Conservation (phyloP, 2,797 vertebrate genomes). For the Anolis apletophallus region DNA sequence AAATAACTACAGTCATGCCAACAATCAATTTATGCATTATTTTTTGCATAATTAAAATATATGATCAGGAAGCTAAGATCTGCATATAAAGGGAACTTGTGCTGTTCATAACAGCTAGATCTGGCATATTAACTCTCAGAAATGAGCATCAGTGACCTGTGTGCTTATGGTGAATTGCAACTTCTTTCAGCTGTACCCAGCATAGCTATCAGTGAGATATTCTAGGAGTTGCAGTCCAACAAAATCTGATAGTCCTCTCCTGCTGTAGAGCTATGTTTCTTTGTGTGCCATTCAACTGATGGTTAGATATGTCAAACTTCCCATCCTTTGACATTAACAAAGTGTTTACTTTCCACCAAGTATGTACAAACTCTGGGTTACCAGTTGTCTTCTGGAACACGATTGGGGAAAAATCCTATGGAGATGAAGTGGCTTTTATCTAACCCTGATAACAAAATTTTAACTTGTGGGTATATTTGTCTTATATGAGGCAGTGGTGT, state of each 20-base stretch:
- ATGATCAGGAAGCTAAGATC: not conserved
- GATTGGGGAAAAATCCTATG: too few relatives aligned
- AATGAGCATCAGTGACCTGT: too few relatives aligned
- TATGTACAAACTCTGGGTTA: too few relatives aligned
- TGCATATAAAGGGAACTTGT: not conserved
- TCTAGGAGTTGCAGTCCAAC: not conserved
- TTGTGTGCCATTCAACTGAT: not conserved
- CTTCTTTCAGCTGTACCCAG: not conserved
- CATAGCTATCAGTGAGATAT: not conserved
- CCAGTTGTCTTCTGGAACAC: too few relatives aligned
- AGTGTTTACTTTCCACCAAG: too few relatives aligned
- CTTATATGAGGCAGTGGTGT: not conserved
- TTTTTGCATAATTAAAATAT: conserved; percentile 6
- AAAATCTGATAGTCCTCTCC: not conserved
- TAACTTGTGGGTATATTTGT: too few relatives aligned
- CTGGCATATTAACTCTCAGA: too few relatives aligned
- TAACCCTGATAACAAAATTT: too few relatives aligned
- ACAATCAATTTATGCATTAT: not conserved
- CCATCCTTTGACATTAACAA: too few relatives aligned
- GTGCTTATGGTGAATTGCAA: not conserved
- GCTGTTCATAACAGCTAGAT: not conserved
- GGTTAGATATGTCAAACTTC: not conserved
- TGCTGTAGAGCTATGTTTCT: not conserved
- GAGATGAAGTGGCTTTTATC: too few relatives aligned
- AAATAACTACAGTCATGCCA: not conserved